Evolutionary conservation across 2,797 vertebrate species (phyloP).

Genomic region (Hapalemur alaotrensis): DNA sequence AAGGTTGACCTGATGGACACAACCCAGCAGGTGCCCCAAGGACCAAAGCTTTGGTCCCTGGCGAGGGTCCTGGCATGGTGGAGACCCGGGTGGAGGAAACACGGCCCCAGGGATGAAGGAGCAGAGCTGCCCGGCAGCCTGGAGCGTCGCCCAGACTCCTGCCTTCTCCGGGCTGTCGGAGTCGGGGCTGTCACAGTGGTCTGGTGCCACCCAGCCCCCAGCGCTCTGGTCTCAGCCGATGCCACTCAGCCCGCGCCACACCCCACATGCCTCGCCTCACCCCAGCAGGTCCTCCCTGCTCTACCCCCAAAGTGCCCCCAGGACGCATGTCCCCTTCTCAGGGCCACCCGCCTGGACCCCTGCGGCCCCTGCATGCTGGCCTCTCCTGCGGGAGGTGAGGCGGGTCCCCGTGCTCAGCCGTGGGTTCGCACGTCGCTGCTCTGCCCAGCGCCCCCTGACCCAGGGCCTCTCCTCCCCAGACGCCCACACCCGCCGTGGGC

Average conservation of each 20-base stretch:
- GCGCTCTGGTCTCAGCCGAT: not conserved
- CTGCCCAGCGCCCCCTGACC: too few species aligned
- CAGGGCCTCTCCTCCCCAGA: too few species aligned
- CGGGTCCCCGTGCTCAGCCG: not conserved
- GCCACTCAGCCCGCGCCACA: accelerated
- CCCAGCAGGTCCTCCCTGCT: not conserved
- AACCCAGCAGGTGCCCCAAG: not conserved
- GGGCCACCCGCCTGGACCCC: not conserved
- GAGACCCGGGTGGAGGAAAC: not conserved
- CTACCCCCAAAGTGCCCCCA: not conserved
- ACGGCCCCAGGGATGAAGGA: not conserved
- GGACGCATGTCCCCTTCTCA: not conserved
- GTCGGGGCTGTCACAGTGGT: not conserved
- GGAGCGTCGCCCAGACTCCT: not conserved
- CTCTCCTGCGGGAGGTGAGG: not conserved
- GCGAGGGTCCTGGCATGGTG: not conserved
- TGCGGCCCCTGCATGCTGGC: accelerated
- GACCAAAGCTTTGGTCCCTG: not conserved
- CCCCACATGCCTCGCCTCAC: too few species aligned
- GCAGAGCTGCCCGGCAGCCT: not conserved
- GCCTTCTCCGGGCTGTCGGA: not conserved
- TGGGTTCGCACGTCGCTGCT: too few species aligned
- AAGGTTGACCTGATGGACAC: not conserved
- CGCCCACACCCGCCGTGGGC: too few species aligned
- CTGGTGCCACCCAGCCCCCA: not conserved